These are phyloP conservation scores for Neosilurus hyrtlii DNA, from an alignment of 2,797 vertebrate species.

Conservation along the genomic window DNA sequence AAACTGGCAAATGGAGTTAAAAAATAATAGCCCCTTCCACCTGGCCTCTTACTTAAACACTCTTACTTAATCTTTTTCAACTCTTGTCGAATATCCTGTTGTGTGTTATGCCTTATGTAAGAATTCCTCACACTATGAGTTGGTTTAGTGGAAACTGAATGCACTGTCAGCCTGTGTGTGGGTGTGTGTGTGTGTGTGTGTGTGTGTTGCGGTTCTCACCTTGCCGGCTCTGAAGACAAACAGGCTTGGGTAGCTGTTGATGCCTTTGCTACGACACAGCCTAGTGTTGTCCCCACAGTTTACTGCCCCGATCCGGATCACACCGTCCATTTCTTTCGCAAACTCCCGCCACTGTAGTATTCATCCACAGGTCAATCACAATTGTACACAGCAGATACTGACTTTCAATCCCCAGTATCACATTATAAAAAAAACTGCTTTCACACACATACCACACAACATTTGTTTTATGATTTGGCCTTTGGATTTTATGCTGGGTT, in stretches of 20 bases:
- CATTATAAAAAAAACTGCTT: background rate
- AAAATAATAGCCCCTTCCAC: too few species aligned
- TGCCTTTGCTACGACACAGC: conserved; percentile 89
- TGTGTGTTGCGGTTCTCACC: conserved; percentile 69
- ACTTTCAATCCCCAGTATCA: too few species aligned
- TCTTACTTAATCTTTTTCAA: too few species aligned
- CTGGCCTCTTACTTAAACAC: too few species aligned
- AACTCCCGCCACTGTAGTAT: conserved; percentile 88
- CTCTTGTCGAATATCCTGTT: too few species aligned
- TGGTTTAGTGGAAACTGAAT: background rate
- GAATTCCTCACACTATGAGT: background rate
- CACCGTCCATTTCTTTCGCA: conserved; percentile 94
- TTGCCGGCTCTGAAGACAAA: conserved; percentile 84
- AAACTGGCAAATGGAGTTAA: too few species aligned
- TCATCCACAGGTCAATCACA: background rate
- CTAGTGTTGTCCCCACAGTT: conserved; percentile 94
- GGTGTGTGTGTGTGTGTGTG: background rate
- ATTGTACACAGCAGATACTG: background rate
- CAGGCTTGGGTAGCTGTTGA: conserved; percentile 93
- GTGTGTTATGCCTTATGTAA: background rate
- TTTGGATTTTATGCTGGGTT: background rate
- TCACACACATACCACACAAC: background rate
- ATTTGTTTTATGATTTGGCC: background rate
- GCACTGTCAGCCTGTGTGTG: background rate
- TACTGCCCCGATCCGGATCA: conserved; percentile 91